phyloP scores from a whole-genome alignment of 2,113 vertebrate species.

The Thermophis baileyi region DNA sequence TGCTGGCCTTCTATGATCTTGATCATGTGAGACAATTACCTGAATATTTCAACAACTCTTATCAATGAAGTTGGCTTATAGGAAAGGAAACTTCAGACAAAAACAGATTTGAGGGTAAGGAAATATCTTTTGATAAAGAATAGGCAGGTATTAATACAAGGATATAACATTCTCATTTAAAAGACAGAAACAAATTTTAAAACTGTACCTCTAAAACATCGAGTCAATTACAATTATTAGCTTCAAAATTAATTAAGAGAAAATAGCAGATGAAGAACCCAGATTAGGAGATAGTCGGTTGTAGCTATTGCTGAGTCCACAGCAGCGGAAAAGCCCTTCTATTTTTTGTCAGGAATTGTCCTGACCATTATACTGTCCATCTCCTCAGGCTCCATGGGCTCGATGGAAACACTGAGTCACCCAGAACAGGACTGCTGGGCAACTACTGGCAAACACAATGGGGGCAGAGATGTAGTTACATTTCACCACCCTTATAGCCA shows the following conservation, averaged over 20 bases:
- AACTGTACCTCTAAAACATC: background rate
- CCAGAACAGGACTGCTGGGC: no score
- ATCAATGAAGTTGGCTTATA: conserved; percentile 3
- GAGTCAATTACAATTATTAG: background rate
- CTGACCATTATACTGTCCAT: background rate
- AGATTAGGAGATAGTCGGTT: background rate
- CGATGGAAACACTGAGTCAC: no score
- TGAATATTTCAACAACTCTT: background rate
- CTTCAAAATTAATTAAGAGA: background rate
- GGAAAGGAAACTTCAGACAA: background rate
- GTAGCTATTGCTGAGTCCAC: background rate
- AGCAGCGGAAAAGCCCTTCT: background rate
- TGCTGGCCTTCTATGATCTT: conserved; percentile 3
- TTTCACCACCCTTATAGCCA: no score
- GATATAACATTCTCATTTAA: background rate
- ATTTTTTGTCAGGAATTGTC: background rate
- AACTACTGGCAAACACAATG: no score
- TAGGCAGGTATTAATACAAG: background rate
- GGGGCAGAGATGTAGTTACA: no score
- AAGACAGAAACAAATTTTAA: background rate
- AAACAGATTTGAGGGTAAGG: conserved; percentile 6
- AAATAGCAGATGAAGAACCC: background rate
- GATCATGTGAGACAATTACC: background rate
- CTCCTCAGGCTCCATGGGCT: background rate
- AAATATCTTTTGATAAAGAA: background rate